Evolutionary conservation across 2,797 vertebrate species (phyloP).

Genomic region (Sebastes steindachneri): DNA sequence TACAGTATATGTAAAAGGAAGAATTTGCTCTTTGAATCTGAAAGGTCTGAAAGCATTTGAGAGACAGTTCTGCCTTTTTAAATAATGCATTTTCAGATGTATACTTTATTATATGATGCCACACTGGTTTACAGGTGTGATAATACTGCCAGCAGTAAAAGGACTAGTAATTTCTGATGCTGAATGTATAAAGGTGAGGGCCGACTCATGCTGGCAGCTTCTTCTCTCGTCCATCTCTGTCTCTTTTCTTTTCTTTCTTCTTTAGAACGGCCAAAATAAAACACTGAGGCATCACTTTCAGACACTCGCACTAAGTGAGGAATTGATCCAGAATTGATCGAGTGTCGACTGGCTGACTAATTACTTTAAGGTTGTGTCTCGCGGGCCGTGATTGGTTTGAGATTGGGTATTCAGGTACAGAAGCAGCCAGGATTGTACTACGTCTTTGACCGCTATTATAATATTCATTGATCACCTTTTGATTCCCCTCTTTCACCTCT

Average conservation of each 20-base stretch:
- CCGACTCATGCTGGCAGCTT: background rate
- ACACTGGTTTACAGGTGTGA: background rate
- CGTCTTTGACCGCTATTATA: background rate
- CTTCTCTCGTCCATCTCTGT: background rate
- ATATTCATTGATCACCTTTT: slow-evolving; percentile 25
- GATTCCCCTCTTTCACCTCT: slow-evolving; percentile 18
- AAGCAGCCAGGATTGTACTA: background rate
- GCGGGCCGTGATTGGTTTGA: background rate
- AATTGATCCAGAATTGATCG: slow-evolving; percentile 50
- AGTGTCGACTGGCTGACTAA: slow-evolving; percentile 23
- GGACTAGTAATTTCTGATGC: background rate
- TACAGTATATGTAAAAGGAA: background rate
- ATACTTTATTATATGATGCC: background rate
- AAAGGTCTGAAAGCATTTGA: background rate
- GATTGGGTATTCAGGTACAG: slow-evolving; percentile 2
- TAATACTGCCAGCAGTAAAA: background rate
- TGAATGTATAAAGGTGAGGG: background rate
- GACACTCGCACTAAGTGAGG: slow-evolving; percentile 6
- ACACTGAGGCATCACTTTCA: slow-evolving; percentile 15
- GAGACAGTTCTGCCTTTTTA: background rate
- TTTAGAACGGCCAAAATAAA: slow-evolving; percentile 9
- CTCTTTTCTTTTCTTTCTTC: background rate
- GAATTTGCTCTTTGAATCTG: background rate
- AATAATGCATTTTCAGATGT: background rate
- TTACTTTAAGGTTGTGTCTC: slow-evolving; percentile 10